Percentiles rank a stretch among this genome's conserved stretches.
These are phyloP conservation scores for Palythoa grandiflora DNA, from an alignment of 92 coral and sea anemone species.

Conservation along the genomic window DNA sequence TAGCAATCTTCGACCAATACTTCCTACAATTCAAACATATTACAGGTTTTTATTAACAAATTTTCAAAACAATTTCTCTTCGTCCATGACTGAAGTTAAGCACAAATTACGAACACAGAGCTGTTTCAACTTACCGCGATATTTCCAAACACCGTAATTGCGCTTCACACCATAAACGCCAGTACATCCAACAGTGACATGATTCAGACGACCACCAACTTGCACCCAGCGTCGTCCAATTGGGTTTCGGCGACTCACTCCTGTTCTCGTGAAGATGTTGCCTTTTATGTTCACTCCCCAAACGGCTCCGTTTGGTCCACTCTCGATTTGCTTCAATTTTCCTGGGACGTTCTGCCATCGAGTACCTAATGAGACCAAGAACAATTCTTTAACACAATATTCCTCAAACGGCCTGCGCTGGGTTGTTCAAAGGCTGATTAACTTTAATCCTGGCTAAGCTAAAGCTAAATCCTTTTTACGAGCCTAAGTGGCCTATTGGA, in stretches of 20 bases:
- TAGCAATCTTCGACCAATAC: not conserved
- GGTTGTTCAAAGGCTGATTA: too few relatives aligned
- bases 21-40: not conserved
- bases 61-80: not conserved
- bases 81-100: too few relatives aligned
- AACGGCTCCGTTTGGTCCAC: not conserved
- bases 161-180: constrained; percentile 20
- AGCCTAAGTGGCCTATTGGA: too few relatives aligned
- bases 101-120: not conserved
- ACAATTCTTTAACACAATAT: not conserved
- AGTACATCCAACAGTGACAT: constrained; percentile 10
- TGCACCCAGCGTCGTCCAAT: constrained; percentile 1
- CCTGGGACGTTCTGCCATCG: constrained; percentile 5
- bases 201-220: not conserved
- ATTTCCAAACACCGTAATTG: not conserved
- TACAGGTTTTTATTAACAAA: not conserved
- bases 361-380: not conserved
- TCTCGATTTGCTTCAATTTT: not conserved
- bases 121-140: not conserved
- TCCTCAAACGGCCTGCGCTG: not conserved
- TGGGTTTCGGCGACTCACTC: not conserved
- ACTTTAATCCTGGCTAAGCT: too few relatives aligned
- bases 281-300: not conserved
- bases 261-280: not conserved
- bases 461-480: not conserved